Conservation (phyloP, 2,113 vertebrate species). For the Xenopus laevis region DNA sequence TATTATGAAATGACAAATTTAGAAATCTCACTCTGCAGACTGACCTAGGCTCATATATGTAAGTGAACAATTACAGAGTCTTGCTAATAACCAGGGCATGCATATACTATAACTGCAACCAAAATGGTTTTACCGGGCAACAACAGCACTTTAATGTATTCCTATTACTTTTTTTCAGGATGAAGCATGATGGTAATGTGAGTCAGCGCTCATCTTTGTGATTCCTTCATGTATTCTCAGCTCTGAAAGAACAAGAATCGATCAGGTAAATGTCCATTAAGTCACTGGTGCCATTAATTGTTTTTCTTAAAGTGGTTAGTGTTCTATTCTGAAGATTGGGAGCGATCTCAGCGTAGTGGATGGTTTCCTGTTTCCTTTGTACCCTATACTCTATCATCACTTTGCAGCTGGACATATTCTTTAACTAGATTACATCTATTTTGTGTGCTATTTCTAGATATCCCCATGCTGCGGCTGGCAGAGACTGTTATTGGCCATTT, state of each 20-base stretch:
- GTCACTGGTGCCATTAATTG: background rate
- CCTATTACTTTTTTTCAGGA: background rate
- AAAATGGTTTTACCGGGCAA: too few species aligned
- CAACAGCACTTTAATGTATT: background rate
- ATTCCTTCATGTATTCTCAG: background rate
- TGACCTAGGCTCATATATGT: too few species aligned
- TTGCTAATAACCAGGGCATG: too few species aligned
- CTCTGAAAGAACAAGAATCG: constrained; percentile 6
- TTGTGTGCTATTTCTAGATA: constrained; percentile 37
- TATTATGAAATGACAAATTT: too few species aligned
- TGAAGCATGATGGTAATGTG: background rate
- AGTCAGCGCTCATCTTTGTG: constrained; percentile 3
- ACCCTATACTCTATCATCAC: constrained; percentile 10
- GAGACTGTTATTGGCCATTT: constrained; percentile 34
- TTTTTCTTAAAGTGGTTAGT: background rate
- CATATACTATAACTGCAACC: too few species aligned
- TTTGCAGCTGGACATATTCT: constrained; percentile 22
- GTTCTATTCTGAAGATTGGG: constrained; percentile 9
- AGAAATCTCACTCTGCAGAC: too few species aligned
- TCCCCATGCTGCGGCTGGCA: constrained; percentile 13
- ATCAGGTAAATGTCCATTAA: constrained; percentile 24
- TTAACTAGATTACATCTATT: constrained; percentile 37
- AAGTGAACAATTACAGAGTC: too few species aligned
- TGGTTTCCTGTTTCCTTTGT: constrained; percentile 23
- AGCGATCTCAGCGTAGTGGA: background rate